Percentiles rank a stretch among this genome's conserved stretches.
Conservation (phyloP, 2,797 vertebrate genomes). For the Cuculus canorus region DNA sequence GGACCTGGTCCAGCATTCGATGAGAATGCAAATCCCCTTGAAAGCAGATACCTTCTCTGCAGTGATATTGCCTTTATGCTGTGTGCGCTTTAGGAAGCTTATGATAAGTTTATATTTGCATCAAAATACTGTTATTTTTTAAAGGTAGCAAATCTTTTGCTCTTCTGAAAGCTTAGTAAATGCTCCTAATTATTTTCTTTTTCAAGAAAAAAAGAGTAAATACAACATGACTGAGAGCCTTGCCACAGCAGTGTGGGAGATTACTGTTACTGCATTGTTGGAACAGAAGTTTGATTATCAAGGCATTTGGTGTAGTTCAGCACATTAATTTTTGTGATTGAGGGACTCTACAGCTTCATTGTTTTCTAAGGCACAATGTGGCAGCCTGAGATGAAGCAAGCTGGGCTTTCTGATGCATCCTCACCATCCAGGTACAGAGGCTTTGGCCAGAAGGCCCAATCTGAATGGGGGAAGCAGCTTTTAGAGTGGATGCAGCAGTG, state of each 20-base stretch:
- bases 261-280: not conserved
- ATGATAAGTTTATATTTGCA: constrained; percentile 21
- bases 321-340: not conserved
- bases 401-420: fast-evolving
- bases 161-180: not conserved
- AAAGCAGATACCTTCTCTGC: constrained; percentile 63
- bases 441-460: not conserved
- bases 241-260: not conserved
- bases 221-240: not conserved
- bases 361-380: not conserved
- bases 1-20: constrained; percentile 61
- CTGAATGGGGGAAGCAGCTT: fast-evolving
- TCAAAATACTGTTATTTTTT: not conserved
- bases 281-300: not conserved
- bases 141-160: not conserved
- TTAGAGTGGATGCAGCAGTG: fast-evolving
- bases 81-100: constrained; percentile 7
- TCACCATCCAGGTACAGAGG: not conserved
- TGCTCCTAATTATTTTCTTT: not conserved
- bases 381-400: not conserved
- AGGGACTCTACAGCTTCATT: not conserved
- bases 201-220: not conserved
- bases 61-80: constrained; percentile 8
- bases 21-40: constrained; percentile 71
- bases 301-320: not conserved